Evolutionary conservation across 2,113 vertebrate genomes (phyloP), one percentile per base, ranked within the genome.

Genomic region (Hypomesus transpacificus): DNA sequence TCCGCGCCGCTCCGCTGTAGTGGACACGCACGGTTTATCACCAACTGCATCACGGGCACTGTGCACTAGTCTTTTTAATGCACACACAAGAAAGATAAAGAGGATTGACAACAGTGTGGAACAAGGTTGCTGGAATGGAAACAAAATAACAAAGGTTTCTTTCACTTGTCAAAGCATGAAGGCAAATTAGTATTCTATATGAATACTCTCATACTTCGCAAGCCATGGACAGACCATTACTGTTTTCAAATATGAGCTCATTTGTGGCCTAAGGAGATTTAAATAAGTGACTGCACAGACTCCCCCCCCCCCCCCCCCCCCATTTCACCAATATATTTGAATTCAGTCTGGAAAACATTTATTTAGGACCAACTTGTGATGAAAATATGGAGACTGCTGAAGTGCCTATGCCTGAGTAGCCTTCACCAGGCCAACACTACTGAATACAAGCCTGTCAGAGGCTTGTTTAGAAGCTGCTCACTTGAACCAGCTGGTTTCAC

Each of bases 221-320:
- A 80, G 67, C 76, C 68, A 52, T 74, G 61, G 75, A 87, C 76
- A 80, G 69, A 84, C 88, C 81, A 78, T 73, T 26, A 77, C 86
- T 81, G 84, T 75, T 77, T 51, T 22, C 56, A 39, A 74, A 77
- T 67, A 66, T 70, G 54, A 80, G 77, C 69, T 69, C 80, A 81
- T 80, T 81, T 58, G 79, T 86, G 83, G 73, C 78, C 74, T 17
- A 46, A 73, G 82, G 82, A 85, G 73, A 73, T 73, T 69, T 78
- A 85, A 90, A 89, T 89, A 89, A 89, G 87, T 85, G 79, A 87
- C 86, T 85, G 82, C 82, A 80, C 82, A 83, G 86, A 75, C 77
- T 83, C 76, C 72, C 81, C 88, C 83, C 85, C 76, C 89, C 85
- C 76, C 89, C 85, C 86, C 87, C 88, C 83, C 84, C 76, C 89